Percentiles rank a stretch among this genome's conserved stretches.
Evolutionary conservation across 2,797 vertebrate species (phyloP).

Genomic region (Siniperca obscura): DNA sequence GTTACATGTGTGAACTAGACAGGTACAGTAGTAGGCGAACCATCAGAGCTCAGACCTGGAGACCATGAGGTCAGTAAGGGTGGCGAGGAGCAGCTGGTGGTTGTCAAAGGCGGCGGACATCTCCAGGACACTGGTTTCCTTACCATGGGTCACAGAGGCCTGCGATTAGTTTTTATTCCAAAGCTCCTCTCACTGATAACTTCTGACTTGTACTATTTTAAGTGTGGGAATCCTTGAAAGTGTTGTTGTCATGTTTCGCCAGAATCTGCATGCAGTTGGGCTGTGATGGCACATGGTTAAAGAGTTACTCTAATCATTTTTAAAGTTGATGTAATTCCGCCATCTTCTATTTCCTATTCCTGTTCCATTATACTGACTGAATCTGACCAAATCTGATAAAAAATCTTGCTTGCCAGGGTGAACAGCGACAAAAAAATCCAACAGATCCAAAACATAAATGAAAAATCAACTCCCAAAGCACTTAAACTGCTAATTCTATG

Average conservation of each 20-base stretch:
- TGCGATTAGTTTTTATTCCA: background rate
- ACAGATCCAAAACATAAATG: background rate
- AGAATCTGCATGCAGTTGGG: constrained; percentile 23
- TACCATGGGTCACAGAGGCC: background rate
- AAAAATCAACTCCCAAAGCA: background rate
- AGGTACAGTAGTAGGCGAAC: constrained; percentile 33
- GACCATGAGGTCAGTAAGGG: constrained; percentile 45
- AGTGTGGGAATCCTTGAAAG: constrained; percentile 3
- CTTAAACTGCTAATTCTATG: background rate
- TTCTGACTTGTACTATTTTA: constrained; percentile 14
- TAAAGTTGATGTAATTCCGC: background rate
- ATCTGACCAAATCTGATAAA: background rate
- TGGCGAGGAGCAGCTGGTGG: constrained; percentile 59
- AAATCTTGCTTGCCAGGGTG: background rate
- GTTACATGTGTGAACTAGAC: constrained; percentile 53
- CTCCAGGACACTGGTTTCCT: constrained; percentile 34
- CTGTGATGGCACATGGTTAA: constrained; percentile 13
- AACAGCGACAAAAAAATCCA: background rate
- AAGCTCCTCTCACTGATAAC: background rate
- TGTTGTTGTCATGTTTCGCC: background rate
- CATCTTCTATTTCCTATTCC: background rate
- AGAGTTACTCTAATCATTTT: constrained; percentile 17
- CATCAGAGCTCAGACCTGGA: constrained; percentile 17
- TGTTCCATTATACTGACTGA: background rate
- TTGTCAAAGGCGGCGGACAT: constrained; percentile 36